Evolutionary conservation across 2,113 vertebrate genomes (phyloP), one percentile per base, ranked within the genome.

Genomic region (Lampris megalopsis): DNA sequence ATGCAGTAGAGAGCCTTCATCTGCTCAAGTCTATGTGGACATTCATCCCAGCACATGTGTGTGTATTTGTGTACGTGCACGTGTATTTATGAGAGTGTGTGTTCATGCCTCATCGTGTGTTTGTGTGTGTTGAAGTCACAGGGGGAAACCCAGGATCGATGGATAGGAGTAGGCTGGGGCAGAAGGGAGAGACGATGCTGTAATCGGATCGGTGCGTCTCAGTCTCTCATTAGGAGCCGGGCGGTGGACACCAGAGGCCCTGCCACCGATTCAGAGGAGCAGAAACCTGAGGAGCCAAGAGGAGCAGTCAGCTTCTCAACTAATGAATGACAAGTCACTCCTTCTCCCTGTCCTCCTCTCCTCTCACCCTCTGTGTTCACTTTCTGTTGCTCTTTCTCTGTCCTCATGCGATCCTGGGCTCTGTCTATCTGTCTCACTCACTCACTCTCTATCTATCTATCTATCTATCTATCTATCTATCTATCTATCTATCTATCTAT

Each of bases 221-320:
- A 77, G 73, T 64, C 75, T 62, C 81, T 91, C 88, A 91, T 92
- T 90, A 91, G 90, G 41, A 71, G 53, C 73, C 36, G 8, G 70
- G 72, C 83, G 75, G 79, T 86, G 90, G 87, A 86, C 80, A 89
- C 89, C 85, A 82, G 88, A 87, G 86, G 81, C 77, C 42, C 84
- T 88, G 24, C 1, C 48, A 76, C 86, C 81, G 83, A 90, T 86
- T 87, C 88, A 91, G 90, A 92, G 91, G 90, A 92, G 85, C 36
- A 63, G 90, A 86, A 92, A 92, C 87, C 75, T 3, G 84, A 91
- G 86, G 62, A 89, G 87, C 69, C 54, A 80, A 62, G 58, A 49
- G 73, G 57, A 75, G 63, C 35, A 66, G 78, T 70, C 77, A 78
- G 54, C 53, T 67, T 53, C 40, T 57, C 57, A 61, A 72, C 76